A percentile compares a stretch with the other conserved stretches of the same genome.
Conservation (phyloP, 2,888 invertebrate genomes). For the Siphonodentalium dalli region DNA sequence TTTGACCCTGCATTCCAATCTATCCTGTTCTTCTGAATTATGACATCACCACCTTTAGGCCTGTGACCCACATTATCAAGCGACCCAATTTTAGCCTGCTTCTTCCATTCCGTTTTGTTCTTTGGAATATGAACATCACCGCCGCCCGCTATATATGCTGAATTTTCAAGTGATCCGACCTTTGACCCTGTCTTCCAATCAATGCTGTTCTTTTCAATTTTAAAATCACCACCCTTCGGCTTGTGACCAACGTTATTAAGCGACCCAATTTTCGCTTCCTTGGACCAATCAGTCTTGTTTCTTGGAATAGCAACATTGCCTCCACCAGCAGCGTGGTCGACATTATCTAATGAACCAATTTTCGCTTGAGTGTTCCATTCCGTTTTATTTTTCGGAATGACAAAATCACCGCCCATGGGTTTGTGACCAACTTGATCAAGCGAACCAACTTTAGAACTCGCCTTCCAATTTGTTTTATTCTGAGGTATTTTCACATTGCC, state of each 20-base stretch:
- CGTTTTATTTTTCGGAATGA: constrained; percentile 26
- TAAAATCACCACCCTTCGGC: constrained; percentile 38
- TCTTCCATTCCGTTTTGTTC: too few relatives aligned
- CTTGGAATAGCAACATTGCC: constrained; percentile 28
- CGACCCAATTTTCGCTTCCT: constrained; percentile 45
- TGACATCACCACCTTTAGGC: constrained; percentile 30
- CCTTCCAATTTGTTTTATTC: constrained; percentile 68
- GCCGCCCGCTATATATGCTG: constrained; percentile 32
- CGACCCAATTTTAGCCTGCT: too few relatives aligned
- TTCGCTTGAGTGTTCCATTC: constrained; percentile 33
- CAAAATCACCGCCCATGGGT: constrained; percentile 69
- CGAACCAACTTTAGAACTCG: constrained; percentile 86
- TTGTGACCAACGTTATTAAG: constrained; percentile 41
- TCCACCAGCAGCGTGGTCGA: constrained; percentile 25
- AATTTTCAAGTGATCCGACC: constrained; percentile 44
- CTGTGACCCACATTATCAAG: constrained; percentile 25
- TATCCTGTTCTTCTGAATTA: constrained; percentile 33
- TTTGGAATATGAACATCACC: constrained; percentile 36
- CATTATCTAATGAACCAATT: constrained; percentile 41
- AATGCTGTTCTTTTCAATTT: constrained; percentile 24
- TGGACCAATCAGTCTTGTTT: constrained; percentile 36
- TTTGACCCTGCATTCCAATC: constrained; percentile 41
- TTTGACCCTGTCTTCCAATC: constrained; percentile 35
- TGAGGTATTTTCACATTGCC: constrained; percentile 36
- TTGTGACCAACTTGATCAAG: constrained; percentile 83